phyloP scores from a whole-genome alignment of 2,888 invertebrate genomes.

The Ophion obscuratus region DNA sequence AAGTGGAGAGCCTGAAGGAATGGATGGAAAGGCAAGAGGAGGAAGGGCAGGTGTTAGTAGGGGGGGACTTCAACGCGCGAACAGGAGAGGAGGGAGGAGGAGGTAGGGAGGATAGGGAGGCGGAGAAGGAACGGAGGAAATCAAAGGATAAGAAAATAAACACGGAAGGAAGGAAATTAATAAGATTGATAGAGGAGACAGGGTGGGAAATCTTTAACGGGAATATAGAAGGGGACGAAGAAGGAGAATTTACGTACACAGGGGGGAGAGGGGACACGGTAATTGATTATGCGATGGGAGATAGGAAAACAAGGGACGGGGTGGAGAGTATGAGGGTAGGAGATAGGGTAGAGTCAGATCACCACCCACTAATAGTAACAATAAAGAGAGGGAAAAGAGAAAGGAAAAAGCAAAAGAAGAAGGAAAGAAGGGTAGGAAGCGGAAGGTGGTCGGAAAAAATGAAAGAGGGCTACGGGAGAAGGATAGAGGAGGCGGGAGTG shows the following conservation, averaged over 20 bases:
- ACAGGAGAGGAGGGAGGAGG: too few relatives aligned
- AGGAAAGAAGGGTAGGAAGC: constrained; percentile 13
- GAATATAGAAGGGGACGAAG: constrained; percentile 19
- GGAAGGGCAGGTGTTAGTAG: not conserved
- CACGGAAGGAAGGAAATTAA: too few relatives aligned
- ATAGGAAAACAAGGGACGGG: constrained; percentile 10
- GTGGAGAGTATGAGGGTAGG: constrained; percentile 34
- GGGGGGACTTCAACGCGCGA: too few relatives aligned
- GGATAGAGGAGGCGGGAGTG: not conserved
- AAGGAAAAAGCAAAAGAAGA: constrained; percentile 1
- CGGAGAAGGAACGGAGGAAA: too few relatives aligned
- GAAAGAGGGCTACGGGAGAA: constrained; percentile 15
- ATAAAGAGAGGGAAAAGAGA: not conserved
- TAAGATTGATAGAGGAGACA: constrained; percentile 54
- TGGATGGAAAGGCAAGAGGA: constrained; percentile 34
- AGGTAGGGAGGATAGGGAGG: too few relatives aligned
- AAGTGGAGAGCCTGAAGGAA: constrained; percentile 43
- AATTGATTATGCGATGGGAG: constrained; percentile 55
- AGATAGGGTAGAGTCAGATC: constrained; percentile 47
- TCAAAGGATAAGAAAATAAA: constrained; percentile 18
- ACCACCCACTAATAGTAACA: constrained; percentile 32
- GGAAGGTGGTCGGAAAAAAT: constrained; percentile 14
- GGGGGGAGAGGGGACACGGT: constrained; percentile 37
- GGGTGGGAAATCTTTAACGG: too few relatives aligned
- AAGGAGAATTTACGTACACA: constrained; percentile 25